Evolutionary conservation across 2,113 vertebrate species (phyloP), one percentile per base, ranked within the genome.

Genomic region (Hemichromis elongatus): DNA sequence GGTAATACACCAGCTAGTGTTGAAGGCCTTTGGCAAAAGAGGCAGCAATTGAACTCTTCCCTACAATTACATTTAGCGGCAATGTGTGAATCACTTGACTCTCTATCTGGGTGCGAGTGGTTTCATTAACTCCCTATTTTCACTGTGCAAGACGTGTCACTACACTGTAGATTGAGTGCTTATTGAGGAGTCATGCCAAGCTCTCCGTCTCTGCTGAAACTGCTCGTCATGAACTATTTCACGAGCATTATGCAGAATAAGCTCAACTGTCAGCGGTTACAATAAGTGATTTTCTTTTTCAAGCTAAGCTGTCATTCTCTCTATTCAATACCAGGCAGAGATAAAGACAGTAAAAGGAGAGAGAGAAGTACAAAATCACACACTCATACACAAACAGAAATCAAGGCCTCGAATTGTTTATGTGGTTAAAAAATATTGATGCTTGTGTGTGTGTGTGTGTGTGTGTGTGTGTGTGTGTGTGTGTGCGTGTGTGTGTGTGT

Each of bases 101-200:
- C 37, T 77, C 68, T 66, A 47, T 82, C 57, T 55, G 82, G 70
- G 80, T 52, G 52, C 57, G 55, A 88, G 86, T 83, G 85, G 61
- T 92, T 93, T 91, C 89, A 92, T 94, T 90, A 94, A 89, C 77
- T 92, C 68, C 57, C 86, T 83, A 83, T 92, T 93, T 93, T 81
- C 87, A 57, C 83, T 42, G 56, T 11, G 83, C 78, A 66, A 30
- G 84, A 88, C 77, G 70, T 93, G 90, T 90, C 91, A 91, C 89
- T 61, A 73, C n/a, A 73, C 75, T 59, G 84, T 86, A 81, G 88
- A 87, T 53, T 21, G 79, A 92, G 90, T 87, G 90, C 90, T 90
- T 88, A 90, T 88, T 82, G 91, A 93, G 84, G 73, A 35, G 78
- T 83, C 80, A 89, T 93, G 86, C 90, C 85, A 79, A 53, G 28